Evolutionary conservation across 2,797 vertebrate genomes (phyloP), one percentile per base, ranked within the genome.

Genomic region (Tragelaphus oryx): DNA sequence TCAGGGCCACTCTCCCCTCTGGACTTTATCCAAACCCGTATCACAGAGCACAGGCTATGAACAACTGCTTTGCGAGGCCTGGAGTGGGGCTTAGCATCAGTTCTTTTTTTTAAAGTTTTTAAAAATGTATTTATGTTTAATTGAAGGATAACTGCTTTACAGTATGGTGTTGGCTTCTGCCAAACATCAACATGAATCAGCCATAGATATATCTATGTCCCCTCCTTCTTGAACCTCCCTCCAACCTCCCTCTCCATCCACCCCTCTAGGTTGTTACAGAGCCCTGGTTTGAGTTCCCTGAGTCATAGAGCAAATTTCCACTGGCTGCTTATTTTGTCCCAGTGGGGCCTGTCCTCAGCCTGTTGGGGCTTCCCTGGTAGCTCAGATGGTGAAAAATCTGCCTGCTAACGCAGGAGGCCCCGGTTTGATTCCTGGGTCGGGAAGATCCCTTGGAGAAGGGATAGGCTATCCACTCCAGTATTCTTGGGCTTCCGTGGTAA

Each of bases 1-100:
- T 28, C 84, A 88, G 87, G 54, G 94, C 81, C 94, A 74, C 86
- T 76, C 96, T 14, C 71, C 50, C 93, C 83, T 22, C 17, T 37
- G 54, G 13, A n/a, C 26, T 44, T 80, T 87, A 74, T 76, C 85
- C 75, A 83, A 93, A 46, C 28, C 18, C 5, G 62, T 41, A 74
- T 0, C 48, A 55, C 54, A 95, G 80, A 79, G 52, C 87, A 78
- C 85, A 62, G 90, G 52, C 83, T 37, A 89, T 89, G 94, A 96
- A 93, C 87, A 84, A 14, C 3, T 0, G 60, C 89, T 89, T 37
- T 68, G 33, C 54, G 37, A 50, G 89, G 60, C 44, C 87, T 76
- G 59, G 52, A 78, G 68, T 68, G 83, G 59, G n/a, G 85, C 84
- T 94, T 30, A 46, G 85, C 9, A 12, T 68, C 18, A 3, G 9